Evolutionary conservation across 23 tunicate genomes (phyloP).

Genomic region (Diplosoma virens): DNA sequence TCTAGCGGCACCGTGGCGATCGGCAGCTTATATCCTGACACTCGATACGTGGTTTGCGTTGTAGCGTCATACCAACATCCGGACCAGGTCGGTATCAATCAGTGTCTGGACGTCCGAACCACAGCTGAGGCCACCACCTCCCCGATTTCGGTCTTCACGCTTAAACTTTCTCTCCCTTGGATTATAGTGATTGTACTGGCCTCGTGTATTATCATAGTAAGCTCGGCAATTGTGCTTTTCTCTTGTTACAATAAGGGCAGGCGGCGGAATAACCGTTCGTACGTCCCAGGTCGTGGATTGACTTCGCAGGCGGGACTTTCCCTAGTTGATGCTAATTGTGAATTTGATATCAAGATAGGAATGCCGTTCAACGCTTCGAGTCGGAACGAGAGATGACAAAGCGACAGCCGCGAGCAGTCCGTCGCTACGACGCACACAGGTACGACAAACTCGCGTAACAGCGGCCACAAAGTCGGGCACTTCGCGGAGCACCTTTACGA

Average conservation of each 20-base stretch:
- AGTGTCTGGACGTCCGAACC: constrained; percentile 43
- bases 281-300: neutral
- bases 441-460: constrained; percentile 37
- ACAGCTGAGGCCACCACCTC: neutral
- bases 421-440: constrained; percentile 43
- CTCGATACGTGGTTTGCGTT: constrained; percentile 39
- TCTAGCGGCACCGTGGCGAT: constrained; percentile 18
- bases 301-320: neutral
- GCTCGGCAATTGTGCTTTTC: too few species aligned
- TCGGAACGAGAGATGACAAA: constrained; percentile 53
- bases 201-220: too few species aligned
- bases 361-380: constrained; percentile 20
- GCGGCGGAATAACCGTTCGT: too few species aligned
- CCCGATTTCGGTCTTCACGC: neutral
- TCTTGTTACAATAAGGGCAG: too few species aligned
- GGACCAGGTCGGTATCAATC: constrained; percentile 41
- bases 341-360: constrained; percentile 72
- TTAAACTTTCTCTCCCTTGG: neutral
- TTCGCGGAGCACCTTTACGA: constrained; percentile 3
- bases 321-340: constrained; percentile 55
- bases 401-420: constrained; percentile 74
- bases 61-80: constrained; percentile 61
- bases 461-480: neutral
- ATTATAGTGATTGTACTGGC: neutral
- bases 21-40: constrained; percentile 21